These are phyloP conservation scores for Paedocypris micromegethes DNA, from an alignment of 2,797 vertebrate species.

Conservation along the genomic window DNA sequence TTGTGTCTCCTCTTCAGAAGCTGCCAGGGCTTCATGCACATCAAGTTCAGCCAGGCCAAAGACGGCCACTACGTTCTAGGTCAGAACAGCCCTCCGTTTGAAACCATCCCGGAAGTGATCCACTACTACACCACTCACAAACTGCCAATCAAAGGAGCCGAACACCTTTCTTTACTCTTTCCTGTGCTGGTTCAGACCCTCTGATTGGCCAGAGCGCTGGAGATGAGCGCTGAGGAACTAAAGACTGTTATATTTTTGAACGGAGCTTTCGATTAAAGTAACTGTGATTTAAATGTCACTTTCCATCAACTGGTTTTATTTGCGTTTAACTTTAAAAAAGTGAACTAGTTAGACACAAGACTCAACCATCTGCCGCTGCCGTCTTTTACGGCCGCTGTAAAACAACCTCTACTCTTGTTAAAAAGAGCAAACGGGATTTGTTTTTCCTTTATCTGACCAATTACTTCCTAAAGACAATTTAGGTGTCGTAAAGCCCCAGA, in stretches of 20 bases:
- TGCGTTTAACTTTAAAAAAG: too few relatives aligned
- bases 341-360: too few relatives aligned
- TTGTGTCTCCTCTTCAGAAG: conserved; percentile 66
- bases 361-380: too few relatives aligned
- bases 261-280: too few relatives aligned
- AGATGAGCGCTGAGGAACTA: conserved; percentile 1
- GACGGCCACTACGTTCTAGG: conserved; percentile 80
- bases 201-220: conserved; percentile 54
- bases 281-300: too few relatives aligned
- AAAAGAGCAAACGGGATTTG: too few relatives aligned
- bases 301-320: too few relatives aligned
- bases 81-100: conserved; percentile 82
- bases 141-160: conserved; percentile 80
- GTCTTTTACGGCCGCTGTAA: conserved; percentile 28
- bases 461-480: conserved; percentile 21
- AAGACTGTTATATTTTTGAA: too few relatives aligned
- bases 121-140: conserved; percentile 81
- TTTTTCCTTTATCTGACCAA: too few relatives aligned
- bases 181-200: conserved; percentile 77
- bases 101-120: conserved; percentile 80
- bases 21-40: conserved; percentile 89
- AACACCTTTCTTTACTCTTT: conserved; percentile 82
- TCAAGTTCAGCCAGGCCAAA: conserved; percentile 78
- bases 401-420: conserved; percentile 1
- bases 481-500: conserved; percentile 13